Evolutionary conservation across 2,113 vertebrate genomes (phyloP).

Genomic region (Egretta garzetta): DNA sequence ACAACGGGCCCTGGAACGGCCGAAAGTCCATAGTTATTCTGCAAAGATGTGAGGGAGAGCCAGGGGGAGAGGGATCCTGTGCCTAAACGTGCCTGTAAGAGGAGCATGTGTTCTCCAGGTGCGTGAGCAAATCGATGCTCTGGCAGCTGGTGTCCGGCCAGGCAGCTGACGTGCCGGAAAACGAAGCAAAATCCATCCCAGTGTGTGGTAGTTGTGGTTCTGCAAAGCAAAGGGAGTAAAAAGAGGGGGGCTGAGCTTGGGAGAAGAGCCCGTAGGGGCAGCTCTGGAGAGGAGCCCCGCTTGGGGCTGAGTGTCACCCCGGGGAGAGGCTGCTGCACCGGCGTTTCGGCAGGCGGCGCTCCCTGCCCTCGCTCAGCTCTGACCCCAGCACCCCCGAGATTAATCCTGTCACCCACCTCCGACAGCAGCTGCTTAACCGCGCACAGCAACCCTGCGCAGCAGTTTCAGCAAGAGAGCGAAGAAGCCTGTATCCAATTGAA

Average conservation of each 20-base stretch:
- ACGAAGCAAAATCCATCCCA: not conserved
- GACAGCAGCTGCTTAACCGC: conserved; percentile 63
- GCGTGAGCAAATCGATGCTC: not conserved
- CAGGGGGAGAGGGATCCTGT: not conserved
- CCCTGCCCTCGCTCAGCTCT: not conserved
- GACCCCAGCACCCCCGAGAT: conserved; percentile 19
- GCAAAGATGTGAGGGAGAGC: not conserved
- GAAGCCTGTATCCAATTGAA: conserved; percentile 65
- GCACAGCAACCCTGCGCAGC: conserved; percentile 43
- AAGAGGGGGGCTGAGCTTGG: not conserved
- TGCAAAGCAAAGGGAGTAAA: not conserved
- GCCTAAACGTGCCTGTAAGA: not conserved
- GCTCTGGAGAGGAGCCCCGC: not conserved
- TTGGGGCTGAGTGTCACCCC: accelerated
- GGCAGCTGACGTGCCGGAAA: not conserved
- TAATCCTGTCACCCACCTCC: conserved; percentile 46
- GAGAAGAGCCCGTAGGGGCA: not conserved
- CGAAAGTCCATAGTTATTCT: not conserved
- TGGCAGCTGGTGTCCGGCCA: not conserved
- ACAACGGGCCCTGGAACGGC: not conserved
- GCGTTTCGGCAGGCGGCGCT: not conserved
- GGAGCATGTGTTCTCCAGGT: not conserved
- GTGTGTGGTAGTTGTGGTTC: not conserved
- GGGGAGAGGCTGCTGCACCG: accelerated
- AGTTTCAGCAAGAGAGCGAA: conserved; percentile 23